Evolutionary conservation across 2,888 invertebrate genomes (phyloP).

Genomic region (Polia nebulosa): DNA sequence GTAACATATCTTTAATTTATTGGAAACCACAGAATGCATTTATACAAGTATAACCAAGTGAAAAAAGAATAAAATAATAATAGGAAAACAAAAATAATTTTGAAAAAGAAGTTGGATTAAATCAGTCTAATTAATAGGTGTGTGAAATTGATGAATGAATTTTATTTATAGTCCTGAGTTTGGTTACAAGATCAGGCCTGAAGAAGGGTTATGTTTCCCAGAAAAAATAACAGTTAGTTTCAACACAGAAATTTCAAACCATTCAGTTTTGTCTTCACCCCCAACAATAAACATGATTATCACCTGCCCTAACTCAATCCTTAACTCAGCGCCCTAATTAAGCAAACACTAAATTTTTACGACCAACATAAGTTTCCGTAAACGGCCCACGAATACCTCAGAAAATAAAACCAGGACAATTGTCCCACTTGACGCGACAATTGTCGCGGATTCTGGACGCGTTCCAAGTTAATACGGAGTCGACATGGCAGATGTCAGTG

Average conservation of each 20-base stretch:
- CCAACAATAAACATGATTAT: constrained; percentile 43
- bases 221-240: background rate
- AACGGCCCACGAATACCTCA: constrained; percentile 42
- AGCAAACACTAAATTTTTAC: constrained; percentile 61
- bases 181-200: no score
- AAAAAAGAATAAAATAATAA: no score
- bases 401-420: constrained; percentile 67
- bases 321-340: constrained; percentile 55
- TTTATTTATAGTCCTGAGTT: background rate
- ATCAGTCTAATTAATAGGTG: no score
- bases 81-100: no score
- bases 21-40: no score
- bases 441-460: constrained; percentile 72
- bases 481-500: constrained; percentile 74
- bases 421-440: constrained; percentile 63
- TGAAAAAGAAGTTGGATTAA: no score
- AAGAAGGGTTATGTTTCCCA: background rate
- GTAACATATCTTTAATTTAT: no score
- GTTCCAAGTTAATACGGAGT: constrained; percentile 69
- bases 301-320: constrained; percentile 35
- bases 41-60: no score
- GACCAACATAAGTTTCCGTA: constrained; percentile 55
- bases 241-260: background rate
- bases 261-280: constrained; percentile 23
- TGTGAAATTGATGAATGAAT: no score